Evolutionary conservation across 2,113 vertebrate genomes (phyloP).

Genomic region (Lepidothrix coronata): DNA sequence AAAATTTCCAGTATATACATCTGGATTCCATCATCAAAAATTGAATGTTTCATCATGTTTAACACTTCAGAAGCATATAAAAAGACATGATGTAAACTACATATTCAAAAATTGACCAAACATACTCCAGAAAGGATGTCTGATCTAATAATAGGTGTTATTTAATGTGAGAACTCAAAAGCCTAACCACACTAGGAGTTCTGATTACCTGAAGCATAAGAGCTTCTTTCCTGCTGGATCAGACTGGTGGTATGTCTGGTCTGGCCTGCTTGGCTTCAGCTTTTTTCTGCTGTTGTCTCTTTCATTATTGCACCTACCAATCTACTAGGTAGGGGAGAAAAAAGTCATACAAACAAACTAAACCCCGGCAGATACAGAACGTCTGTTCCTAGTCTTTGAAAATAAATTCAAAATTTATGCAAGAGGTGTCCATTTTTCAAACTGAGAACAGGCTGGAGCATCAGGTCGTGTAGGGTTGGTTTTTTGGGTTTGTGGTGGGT

Average conservation of each 20-base stretch:
- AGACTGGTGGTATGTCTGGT: accelerated
- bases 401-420: background rate
- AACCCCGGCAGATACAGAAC: background rate
- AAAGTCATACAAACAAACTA: background rate
- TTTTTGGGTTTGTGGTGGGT: background rate
- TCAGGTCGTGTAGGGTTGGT: background rate
- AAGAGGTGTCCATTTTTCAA: background rate
- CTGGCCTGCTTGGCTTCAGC: background rate
- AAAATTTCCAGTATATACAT: background rate
- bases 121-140: background rate
- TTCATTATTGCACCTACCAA: background rate
- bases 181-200: background rate
- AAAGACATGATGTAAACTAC: background rate
- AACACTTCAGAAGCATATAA: background rate
- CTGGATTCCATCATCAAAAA: background rate
- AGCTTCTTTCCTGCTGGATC: background rate
- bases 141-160: background rate
- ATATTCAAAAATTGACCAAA: background rate
- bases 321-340: background rate
- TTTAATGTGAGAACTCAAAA: background rate
- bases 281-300: background rate
- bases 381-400: background rate
- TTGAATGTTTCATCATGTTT: background rate
- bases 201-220: background rate
- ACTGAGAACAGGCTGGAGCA: background rate